Conservation (phyloP, 2,888 invertebrate genomes). For the Epistrophe grossulariae region DNA sequence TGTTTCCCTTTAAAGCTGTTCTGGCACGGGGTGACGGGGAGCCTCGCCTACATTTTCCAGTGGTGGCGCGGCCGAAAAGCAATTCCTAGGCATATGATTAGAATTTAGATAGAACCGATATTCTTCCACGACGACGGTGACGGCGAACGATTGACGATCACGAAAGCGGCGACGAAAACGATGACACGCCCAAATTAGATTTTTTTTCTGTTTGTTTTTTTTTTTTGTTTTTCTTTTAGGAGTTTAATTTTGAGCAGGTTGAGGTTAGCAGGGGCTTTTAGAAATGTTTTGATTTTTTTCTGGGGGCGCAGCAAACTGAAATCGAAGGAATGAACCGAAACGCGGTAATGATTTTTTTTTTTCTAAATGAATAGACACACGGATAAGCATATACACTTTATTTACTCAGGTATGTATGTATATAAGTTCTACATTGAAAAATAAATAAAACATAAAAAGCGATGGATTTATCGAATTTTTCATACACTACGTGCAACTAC, state of each 20-base stretch:
- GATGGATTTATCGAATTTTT: slow-evolving; percentile 58
- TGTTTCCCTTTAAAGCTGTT: slow-evolving; percentile 37
- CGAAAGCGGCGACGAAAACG: slow-evolving; percentile 54
- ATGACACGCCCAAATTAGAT: slow-evolving; percentile 72
- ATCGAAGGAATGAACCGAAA: slow-evolving; percentile 68
- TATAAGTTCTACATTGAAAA: slow-evolving; percentile 68
- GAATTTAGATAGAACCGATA: slow-evolving; percentile 12
- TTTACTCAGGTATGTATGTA: slow-evolving; percentile 42
- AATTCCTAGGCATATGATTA: neutral
- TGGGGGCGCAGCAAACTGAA: slow-evolving; percentile 58
- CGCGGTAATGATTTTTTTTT: slow-evolving; percentile 57
- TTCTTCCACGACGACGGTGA: slow-evolving; percentile 42
- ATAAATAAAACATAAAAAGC: slow-evolving; percentile 62
- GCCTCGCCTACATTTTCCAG: slow-evolving; percentile 64
- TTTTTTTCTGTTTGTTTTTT: slow-evolving; percentile 41
- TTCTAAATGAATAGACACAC: slow-evolving; percentile 61
- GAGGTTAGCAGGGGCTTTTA: slow-evolving; percentile 13
- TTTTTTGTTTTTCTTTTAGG: neutral
- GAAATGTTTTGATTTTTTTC: slow-evolving; percentile 15
- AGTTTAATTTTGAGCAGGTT: slow-evolving; percentile 42
- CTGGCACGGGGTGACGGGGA: slow-evolving; percentile 27
- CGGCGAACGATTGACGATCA: slow-evolving; percentile 45
- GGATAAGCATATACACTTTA: slow-evolving; percentile 48
- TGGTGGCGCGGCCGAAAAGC: slow-evolving; percentile 4
- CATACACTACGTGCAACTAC: slow-evolving; percentile 65